Evolutionary conservation across 2,888 invertebrate genomes (phyloP).

Genomic region (Habroteleia sp.): DNA sequence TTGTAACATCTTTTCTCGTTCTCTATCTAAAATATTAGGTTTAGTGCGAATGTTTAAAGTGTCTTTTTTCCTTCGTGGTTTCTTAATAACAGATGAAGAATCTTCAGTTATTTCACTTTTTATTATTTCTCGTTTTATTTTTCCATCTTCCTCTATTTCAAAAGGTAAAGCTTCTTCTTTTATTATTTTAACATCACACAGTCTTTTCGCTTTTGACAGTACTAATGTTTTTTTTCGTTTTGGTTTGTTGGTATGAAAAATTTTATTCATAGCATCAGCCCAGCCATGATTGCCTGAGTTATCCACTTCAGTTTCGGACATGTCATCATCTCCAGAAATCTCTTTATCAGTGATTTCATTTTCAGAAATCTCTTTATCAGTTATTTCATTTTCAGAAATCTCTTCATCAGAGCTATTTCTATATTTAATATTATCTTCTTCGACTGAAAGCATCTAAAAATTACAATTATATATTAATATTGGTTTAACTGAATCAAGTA

Average conservation of each 20-base stretch:
- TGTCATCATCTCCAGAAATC: not conserved
- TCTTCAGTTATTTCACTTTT: constrained; percentile 50
- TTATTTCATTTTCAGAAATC: not conserved
- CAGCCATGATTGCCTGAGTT: constrained; percentile 85
- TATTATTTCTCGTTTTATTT: constrained; percentile 81
- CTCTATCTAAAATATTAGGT: constrained; percentile 88
- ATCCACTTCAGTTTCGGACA: constrained; percentile 16
- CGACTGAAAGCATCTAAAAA: too few species aligned
- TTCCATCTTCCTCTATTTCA: constrained; percentile 84
- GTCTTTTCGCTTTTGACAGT: constrained; percentile 90
- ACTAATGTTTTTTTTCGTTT: constrained; percentile 89
- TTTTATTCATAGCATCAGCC: constrained; percentile 92
- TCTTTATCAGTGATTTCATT: constrained; percentile 3
- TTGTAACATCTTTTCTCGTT: constrained; percentile 88
- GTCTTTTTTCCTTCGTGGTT: constrained; percentile 73
- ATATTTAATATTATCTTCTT: too few species aligned
- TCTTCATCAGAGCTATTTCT: too few species aligned
- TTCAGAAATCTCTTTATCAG: not conserved
- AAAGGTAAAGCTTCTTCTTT: constrained; percentile 82
- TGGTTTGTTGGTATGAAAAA: constrained; percentile 88
- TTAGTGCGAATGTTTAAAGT: constrained; percentile 87
- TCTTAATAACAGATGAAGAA: not conserved
- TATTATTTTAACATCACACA: constrained; percentile 82
- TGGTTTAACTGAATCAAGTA: too few species aligned
- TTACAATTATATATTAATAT: too few species aligned